Evolutionary conservation across 2,888 invertebrate genomes (phyloP).

Genomic region (Ennomos fuscantarius): DNA sequence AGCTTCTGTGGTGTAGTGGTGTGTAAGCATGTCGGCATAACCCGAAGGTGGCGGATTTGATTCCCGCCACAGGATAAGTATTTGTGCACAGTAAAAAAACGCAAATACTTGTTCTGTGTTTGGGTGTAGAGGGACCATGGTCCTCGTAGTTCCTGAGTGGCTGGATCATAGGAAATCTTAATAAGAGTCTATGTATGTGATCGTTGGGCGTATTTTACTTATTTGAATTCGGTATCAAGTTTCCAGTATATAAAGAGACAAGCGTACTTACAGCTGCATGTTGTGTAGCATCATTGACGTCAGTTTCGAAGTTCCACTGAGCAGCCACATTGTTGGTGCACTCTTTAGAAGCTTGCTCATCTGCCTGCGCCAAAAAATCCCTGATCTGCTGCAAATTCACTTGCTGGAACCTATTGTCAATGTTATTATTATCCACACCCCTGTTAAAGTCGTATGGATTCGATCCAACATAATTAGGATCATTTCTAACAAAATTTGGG

Average conservation of each 20-base stretch:
- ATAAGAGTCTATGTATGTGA: no score
- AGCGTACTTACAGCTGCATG: slow-evolving; percentile 90
- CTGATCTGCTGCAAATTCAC: slow-evolving; percentile 78
- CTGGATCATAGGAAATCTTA: no score
- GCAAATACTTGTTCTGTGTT: no score
- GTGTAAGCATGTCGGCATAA: no score
- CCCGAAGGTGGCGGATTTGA: no score
- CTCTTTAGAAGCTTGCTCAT: slow-evolving; percentile 91
- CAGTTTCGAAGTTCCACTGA: slow-evolving; percentile 95
- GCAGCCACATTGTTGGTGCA: slow-evolving; percentile 94
- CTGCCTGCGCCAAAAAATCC: slow-evolving; percentile 88
- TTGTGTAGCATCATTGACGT: slow-evolving; percentile 93
- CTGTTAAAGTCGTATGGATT: slow-evolving; percentile 76
- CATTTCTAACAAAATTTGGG: slow-evolving; percentile 79
- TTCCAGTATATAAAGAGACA: background rate
- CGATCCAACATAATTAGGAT: slow-evolving; percentile 73
- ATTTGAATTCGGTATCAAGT: background rate
- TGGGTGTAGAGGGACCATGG: no score
- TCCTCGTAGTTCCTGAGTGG: no score
- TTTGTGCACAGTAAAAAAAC: no score
- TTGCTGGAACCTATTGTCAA: slow-evolving; percentile 74
- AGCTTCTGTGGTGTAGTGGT: no score
- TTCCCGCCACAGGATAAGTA: no score
- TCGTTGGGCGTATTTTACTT: no score
- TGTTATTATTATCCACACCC: slow-evolving; percentile 63